These are phyloP conservation scores for Diachasmimorpha longicaudata DNA, from an alignment of 1,140 invertebrate genomes.

Conservation along the genomic window DNA sequence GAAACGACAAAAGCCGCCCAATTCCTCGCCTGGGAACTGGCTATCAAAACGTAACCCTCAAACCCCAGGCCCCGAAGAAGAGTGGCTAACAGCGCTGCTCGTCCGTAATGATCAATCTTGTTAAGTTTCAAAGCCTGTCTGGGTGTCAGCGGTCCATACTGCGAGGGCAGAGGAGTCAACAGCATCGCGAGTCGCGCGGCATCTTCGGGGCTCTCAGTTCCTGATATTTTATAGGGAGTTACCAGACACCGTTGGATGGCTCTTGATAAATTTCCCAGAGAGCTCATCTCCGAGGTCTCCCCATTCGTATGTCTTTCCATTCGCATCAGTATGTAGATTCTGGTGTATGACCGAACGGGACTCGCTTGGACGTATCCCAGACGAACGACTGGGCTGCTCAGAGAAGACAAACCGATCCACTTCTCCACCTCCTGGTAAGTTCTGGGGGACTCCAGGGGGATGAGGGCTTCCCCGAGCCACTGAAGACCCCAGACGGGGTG, in stretches of 20 bases:
- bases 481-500: slow-evolving; percentile 59
- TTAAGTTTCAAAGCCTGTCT: slow-evolving; percentile 54
- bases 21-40: slow-evolving; percentile 52
- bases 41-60: slow-evolving; percentile 52
- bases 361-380: slow-evolving; percentile 58
- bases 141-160: slow-evolving; percentile 54
- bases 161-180: slow-evolving; percentile 42
- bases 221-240: slow-evolving; percentile 50
- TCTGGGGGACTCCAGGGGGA: slow-evolving; percentile 51
- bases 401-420: slow-evolving; percentile 53
- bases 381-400: slow-evolving; percentile 49
- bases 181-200: slow-evolving; percentile 50
- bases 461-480: slow-evolving; percentile 54
- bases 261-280: slow-evolving; percentile 47
- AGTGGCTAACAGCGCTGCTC: slow-evolving; percentile 49
- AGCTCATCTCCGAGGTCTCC: slow-evolving; percentile 39
- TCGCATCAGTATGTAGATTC: slow-evolving; percentile 56
- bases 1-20: slow-evolving; percentile 52
- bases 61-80: slow-evolving; percentile 50
- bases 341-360: slow-evolving; percentile 51
- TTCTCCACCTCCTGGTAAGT: slow-evolving; percentile 56
- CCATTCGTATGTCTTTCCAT: slow-evolving; percentile 45
- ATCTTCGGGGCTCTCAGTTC: slow-evolving; percentile 47
- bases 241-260: slow-evolving; percentile 53
- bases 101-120: slow-evolving; percentile 57